phyloP scores from a whole-genome alignment of 2,888 invertebrate species.

The Corbicula japonica region DNA sequence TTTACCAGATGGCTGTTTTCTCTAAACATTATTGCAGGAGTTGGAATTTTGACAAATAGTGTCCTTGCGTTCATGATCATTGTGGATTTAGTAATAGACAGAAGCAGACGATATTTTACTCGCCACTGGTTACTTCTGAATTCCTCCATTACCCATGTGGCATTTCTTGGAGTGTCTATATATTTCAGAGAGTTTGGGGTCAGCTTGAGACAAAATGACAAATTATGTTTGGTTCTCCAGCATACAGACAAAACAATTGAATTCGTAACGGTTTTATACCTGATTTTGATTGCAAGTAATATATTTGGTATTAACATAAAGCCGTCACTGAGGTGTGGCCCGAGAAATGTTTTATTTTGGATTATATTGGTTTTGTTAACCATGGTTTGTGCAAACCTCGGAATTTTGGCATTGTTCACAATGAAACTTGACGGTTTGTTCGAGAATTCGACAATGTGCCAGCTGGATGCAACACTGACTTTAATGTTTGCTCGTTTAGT shows the following conservation, averaged over 20 bases:
- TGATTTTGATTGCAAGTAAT: slow-evolving; percentile 49
- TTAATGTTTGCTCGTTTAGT: too few species aligned
- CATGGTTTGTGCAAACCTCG: slow-evolving; percentile 56
- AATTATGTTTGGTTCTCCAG: slow-evolving; percentile 48
- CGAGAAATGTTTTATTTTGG: slow-evolving; percentile 55
- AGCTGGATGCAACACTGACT: slow-evolving; percentile 34
- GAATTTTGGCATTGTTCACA: slow-evolving; percentile 54
- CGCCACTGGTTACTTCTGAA: slow-evolving; percentile 66
- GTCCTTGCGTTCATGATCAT: slow-evolving; percentile 56
- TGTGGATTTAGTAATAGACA: slow-evolving; percentile 61
- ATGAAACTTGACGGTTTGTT: slow-evolving; percentile 36
- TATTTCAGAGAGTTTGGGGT: slow-evolving; percentile 50
- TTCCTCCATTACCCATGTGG: slow-evolving; percentile 45
- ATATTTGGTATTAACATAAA: slow-evolving; percentile 31
- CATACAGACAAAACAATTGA: slow-evolving; percentile 60
- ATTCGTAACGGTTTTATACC: slow-evolving; percentile 48
- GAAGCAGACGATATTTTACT: slow-evolving; percentile 40
- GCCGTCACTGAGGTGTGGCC: slow-evolving; percentile 34
- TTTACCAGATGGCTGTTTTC: slow-evolving; percentile 42
- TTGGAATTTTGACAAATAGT: slow-evolving; percentile 60
- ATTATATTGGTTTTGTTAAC: slow-evolving; percentile 53
- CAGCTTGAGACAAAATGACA: slow-evolving; percentile 24
- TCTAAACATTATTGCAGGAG: slow-evolving; percentile 57
- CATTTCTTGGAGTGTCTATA: slow-evolving; percentile 53
- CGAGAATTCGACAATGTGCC: slow-evolving; percentile 8